A percentile compares a stretch with the other conserved stretches of the same genome.
phyloP scores from a whole-genome alignment of 2,113 vertebrate species.

The Cichladusa arquata region DNA sequence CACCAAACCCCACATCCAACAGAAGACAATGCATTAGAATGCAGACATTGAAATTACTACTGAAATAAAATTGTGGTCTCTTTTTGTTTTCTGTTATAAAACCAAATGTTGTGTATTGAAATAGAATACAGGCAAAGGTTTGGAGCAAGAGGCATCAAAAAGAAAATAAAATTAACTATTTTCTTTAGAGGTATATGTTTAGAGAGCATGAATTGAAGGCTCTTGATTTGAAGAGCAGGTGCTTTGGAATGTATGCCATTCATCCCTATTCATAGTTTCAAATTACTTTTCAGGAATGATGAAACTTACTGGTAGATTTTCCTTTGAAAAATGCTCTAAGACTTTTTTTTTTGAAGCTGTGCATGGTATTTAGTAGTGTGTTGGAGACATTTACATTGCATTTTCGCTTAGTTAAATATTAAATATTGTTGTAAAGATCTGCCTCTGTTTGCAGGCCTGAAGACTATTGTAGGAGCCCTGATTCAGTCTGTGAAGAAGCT shows the following conservation, averaged over 20 bases:
- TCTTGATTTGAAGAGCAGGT: background rate
- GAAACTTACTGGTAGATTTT: background rate
- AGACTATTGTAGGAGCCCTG: conserved; percentile 93
- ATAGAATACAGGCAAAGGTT: conserved; percentile 14
- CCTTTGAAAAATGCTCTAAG: background rate
- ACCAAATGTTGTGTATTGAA: background rate
- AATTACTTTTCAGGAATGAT: background rate
- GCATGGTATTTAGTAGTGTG: conserved; percentile 42
- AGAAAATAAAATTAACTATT: background rate
- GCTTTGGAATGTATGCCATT: background rate
- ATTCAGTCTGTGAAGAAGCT: conserved; percentile 99
- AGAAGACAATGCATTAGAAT: background rate
- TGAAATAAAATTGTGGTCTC: background rate
- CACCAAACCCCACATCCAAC: conserved; percentile 51
- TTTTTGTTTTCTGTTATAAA: background rate
- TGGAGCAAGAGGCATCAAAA: conserved; percentile 54
- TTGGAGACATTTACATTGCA: background rate
- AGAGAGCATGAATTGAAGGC: background rate
- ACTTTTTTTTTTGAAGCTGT: background rate
- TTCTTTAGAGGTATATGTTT: background rate
- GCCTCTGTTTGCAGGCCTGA: conserved; percentile 80
- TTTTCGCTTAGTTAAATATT: background rate
- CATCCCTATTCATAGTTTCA: conserved; percentile 5
- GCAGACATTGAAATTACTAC: background rate
- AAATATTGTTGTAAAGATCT: background rate